A percentile compares a stretch with the other conserved stretches of the same genome.
These are phyloP conservation scores for Triplophysa bombifrons DNA, from an alignment of 2,797 vertebrate species.

Conservation along the genomic window DNA sequence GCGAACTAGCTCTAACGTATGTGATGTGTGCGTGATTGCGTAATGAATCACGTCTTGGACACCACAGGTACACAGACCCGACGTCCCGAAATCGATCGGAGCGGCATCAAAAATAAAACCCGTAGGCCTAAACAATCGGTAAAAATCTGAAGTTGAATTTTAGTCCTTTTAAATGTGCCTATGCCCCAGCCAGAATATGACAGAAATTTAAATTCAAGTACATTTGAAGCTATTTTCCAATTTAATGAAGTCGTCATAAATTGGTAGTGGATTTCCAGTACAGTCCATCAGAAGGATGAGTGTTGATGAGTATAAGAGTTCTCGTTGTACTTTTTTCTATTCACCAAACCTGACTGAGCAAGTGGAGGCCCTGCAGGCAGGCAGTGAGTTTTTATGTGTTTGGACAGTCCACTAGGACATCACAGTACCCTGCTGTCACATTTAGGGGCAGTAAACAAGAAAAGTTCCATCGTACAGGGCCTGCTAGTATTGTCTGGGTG, in stretches of 20 bases:
- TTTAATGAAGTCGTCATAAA: slow-evolving; percentile 38
- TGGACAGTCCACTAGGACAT: slow-evolving; percentile 62
- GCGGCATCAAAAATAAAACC: too few relatives aligned
- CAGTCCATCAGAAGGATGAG: slow-evolving; percentile 2
- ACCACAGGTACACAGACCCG: too few relatives aligned
- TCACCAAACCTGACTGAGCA: slow-evolving; percentile 66
- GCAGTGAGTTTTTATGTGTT: slow-evolving; percentile 66
- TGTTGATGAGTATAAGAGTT: slow-evolving; percentile 41
- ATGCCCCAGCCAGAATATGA: background rate
- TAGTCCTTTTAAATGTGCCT: background rate
- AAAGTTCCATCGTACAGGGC: slow-evolving; percentile 29
- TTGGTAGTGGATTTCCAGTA: slow-evolving; percentile 25
- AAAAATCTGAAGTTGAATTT: slow-evolving; percentile 4
- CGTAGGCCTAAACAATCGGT: background rate
- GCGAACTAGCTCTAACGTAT: too few relatives aligned
- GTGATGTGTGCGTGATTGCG: too few relatives aligned
- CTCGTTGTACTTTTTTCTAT: slow-evolving; percentile 47
- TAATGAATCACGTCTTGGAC: too few relatives aligned
- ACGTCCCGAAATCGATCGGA: too few relatives aligned
- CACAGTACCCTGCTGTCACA: slow-evolving; percentile 44
- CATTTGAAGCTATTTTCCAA: slow-evolving; percentile 6
- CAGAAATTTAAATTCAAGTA: slow-evolving; percentile 34
- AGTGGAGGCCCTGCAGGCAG: slow-evolving; percentile 61
- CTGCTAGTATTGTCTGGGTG: slow-evolving; percentile 22
- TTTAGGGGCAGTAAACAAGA: slow-evolving; percentile 18